Evolutionary conservation across 1,140 invertebrate genomes (phyloP), one percentile per base, ranked within the genome.

Genomic region (Zaprionus capensis): DNA sequence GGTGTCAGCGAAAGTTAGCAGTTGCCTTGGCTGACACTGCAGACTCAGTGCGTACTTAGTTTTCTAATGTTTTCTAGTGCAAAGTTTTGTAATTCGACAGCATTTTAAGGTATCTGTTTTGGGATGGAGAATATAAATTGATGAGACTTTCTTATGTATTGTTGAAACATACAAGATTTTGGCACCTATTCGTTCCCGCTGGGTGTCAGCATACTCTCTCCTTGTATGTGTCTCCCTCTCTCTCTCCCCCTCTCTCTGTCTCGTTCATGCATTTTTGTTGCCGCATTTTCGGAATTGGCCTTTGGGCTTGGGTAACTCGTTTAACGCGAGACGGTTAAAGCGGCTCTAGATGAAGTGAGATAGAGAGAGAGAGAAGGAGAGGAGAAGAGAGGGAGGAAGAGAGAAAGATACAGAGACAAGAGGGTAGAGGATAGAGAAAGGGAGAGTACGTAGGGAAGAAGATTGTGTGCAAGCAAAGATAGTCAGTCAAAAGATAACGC

Each of bases 261-360:
- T 51, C 28, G 17, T n/a, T 20, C 7, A 17, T 38, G 51, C 53
- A 14, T 14, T 38, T 49, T 65, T 76, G 64, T 66, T 65, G 73
- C 64, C 55, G 77, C 77, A 77, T 77, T 81, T 77, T 65, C 57
- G 80, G 59, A 51, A 20, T 24, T 51, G 56, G 81, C 79, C 81
- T 64, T 44, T 36, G 38, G 58, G 15, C 49, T 49, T 49, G 44
- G 61, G 38, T 63, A 76, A 22, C 62, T 66, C 44, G 26, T 59
- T 34, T 28, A 71, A 65, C 34, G 59, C 68, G 59, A 65, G 44
- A 46, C 57, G 53, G 61, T 46, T 46, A 46, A 62, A 68, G 62
- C 36, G 28, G 28, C 31, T 36, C 44, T 5, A 34, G 24, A 14
- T 55, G 46, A 46, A 24, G n/a, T 24, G n/a, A 59, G 41, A 46